Evolutionary conservation across 1,140 invertebrate genomes (phyloP), one percentile per base, ranked within the genome.

Genomic region (Globodera rostochiensis): DNA sequence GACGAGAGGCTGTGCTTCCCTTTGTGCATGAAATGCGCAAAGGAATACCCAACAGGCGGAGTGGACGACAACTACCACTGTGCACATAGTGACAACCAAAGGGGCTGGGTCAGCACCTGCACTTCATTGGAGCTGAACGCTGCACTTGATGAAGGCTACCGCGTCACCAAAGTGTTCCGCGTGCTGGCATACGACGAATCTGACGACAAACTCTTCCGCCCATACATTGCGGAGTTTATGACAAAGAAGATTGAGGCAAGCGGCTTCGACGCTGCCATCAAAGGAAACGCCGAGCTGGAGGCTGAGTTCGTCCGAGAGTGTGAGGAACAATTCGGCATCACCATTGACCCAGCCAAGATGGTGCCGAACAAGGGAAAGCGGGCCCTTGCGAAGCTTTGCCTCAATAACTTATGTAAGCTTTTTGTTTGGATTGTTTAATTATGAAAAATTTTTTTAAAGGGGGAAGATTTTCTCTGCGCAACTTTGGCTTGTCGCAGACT

Each of bases 1-100:
- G 74, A 76, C 21, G 74, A 76, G 6, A 53, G 74, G 7, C 45
- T 76, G 50, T 71, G 50, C 6, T 76, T 76, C 8, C 74, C 74
- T 4, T 8, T 76, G 5, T 76, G 74, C 36, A 45, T 45, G 13
- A 5, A 50, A 5, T 76, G 74, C 66, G 74, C 74, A 19, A 45
- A 60, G n/a, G 74, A 67, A 13, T 67, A 50, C 21, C 57, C 73
- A 25, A 74, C 47, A 21, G 73, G 73, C 3, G 53, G 53, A n/a
- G 53, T 74, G 5, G 53, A 50, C 53, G 4, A 36, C 7, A 21
- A 74, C 53, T 74, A 74, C 73, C 47, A 8, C 8, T 74, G 73
- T 8, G 53, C 15, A 7, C 73, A 74, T 45, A 45, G 15, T 50
- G 73, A 74, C 47, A 15, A 57, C 6, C 73, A 74, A 45, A 19